Conservation (phyloP, 2,113 vertebrate genomes). For the Brachypodius melanocephalos region DNA sequence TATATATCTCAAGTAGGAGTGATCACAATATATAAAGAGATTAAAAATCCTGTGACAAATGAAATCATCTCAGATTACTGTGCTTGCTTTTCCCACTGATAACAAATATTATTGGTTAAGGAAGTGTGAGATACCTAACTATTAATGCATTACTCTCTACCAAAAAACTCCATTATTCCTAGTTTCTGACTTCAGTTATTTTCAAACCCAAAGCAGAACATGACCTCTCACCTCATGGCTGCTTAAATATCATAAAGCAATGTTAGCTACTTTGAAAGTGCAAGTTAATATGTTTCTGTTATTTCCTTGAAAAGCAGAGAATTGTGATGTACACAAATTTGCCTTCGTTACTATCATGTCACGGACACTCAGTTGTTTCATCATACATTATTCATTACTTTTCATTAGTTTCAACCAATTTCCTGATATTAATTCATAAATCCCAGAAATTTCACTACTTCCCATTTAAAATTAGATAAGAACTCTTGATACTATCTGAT, state of each 20-base stretch:
- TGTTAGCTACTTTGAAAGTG: neutral
- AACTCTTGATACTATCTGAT: neutral
- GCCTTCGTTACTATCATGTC: neutral
- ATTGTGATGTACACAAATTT: neutral
- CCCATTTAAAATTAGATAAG: constrained; percentile 12
- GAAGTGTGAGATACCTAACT: neutral
- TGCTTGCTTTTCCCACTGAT: neutral
- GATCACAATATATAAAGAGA: neutral
- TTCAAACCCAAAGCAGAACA: neutral
- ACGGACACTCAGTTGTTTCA: constrained; percentile 12
- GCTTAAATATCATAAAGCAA: neutral
- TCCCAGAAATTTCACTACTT: constrained; percentile 1
- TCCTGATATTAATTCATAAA: constrained; percentile 51
- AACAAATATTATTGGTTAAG: neutral
- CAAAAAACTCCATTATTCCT: fast-evolving
- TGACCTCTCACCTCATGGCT: neutral
- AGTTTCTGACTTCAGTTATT: neutral
- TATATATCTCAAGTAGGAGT: neutral
- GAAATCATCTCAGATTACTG: neutral
- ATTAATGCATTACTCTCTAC: neutral
- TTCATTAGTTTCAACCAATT: constrained; percentile 45
- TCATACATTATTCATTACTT: constrained; percentile 53
- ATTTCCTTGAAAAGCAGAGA: neutral
- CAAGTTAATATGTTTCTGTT: neutral
- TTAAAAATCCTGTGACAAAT: neutral